Evolutionary conservation across 2,113 vertebrate genomes (phyloP).

Genomic region (Bungarus multicinctus): DNA sequence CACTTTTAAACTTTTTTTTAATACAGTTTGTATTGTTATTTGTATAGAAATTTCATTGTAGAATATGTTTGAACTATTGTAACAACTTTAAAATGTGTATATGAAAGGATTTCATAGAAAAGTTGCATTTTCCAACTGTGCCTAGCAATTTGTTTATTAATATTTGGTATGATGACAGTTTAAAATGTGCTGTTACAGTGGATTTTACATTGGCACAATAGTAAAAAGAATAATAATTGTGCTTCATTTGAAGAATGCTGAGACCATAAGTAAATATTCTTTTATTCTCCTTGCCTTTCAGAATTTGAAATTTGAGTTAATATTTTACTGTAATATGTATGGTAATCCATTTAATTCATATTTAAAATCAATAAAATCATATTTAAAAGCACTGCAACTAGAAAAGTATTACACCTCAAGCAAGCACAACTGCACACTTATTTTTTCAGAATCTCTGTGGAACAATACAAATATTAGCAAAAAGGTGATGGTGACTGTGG

Average conservation of each 20-base stretch:
- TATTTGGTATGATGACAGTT: conserved; percentile 25
- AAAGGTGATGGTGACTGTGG: neutral
- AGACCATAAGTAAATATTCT: neutral
- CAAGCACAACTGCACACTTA: neutral
- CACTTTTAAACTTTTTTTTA: neutral
- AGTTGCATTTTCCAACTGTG: conserved; percentile 9
- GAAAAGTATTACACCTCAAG: neutral
- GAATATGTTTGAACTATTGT: neutral
- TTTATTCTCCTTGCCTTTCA: neutral
- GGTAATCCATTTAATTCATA: neutral
- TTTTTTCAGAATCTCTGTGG: neutral
- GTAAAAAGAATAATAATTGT: conserved; percentile 36
- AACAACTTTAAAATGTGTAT: neutral
- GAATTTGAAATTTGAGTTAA: conserved; percentile 29
- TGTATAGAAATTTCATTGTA: neutral
- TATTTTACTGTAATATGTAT: neutral
- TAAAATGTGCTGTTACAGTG: conserved; percentile 25
- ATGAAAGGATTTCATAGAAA: neutral
- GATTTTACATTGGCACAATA: conserved; percentile 25
- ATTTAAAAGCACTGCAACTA: neutral
- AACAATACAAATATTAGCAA: neutral
- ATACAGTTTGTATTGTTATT: neutral
- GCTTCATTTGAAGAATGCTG: conserved; percentile 18
- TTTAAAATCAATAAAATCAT: neutral
- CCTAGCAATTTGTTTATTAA: conserved; percentile 42